A percentile compares a stretch with the other conserved stretches of the same genome.
Conservation (phyloP, 2,797 vertebrate species). For the Typhlichthys subterraneus region DNA sequence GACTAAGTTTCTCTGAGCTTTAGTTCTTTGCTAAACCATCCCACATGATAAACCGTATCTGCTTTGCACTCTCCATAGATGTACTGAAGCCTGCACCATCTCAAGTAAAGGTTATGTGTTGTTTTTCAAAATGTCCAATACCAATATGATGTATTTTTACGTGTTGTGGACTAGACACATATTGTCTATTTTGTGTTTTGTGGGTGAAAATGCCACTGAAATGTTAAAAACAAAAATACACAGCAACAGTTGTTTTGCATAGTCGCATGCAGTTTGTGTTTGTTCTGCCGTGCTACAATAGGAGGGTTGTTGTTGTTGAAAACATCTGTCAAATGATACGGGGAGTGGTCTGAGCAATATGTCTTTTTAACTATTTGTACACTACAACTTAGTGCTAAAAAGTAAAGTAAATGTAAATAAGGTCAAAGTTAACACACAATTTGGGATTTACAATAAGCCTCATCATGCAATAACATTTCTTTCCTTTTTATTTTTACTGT, state of each 20-base stretch:
- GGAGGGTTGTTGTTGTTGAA: constrained; percentile 57
- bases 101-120: constrained; percentile 35
- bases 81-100: constrained; percentile 25
- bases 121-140: constrained; percentile 68
- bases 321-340: constrained; percentile 48
- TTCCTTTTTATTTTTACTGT: background rate
- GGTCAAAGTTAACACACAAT: background rate
- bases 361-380: constrained; percentile 29
- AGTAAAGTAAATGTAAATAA: too few species aligned
- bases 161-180: constrained; percentile 55
- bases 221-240: constrained; percentile 71
- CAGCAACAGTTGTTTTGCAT: constrained; percentile 46
- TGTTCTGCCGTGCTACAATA: constrained; percentile 20
- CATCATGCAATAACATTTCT: constrained; percentile 56
- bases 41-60: constrained; percentile 54
- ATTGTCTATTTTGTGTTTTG: constrained; percentile 64
- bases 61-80: constrained; percentile 12
- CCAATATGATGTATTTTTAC: constrained; percentile 67
- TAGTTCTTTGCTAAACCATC: constrained; percentile 61
- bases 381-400: constrained; percentile 27
- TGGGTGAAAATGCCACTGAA: constrained; percentile 59
- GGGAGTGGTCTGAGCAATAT: constrained; percentile 60
- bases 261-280: constrained; percentile 43
- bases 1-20: constrained; percentile 47
- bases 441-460: constrained; percentile 35